phyloP scores from a whole-genome alignment of 2,113 vertebrate species.

The Poecilia latipinna region DNA sequence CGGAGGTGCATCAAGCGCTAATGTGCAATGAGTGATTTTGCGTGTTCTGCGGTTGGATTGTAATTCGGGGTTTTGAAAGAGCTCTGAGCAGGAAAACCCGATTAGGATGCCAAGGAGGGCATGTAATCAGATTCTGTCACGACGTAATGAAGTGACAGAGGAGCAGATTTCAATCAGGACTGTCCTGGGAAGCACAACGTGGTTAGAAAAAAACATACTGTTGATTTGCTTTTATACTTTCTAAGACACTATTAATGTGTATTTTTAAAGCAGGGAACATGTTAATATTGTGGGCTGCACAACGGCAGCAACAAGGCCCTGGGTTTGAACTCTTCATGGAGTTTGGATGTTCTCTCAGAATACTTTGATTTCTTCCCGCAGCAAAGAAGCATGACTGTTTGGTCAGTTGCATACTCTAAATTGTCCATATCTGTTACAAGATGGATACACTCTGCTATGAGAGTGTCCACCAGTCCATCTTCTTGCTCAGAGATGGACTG shows the following conservation, averaged over 20 bases:
- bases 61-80: conserved; percentile 38
- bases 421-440: too few species aligned
- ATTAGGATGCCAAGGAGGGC: conserved; percentile 46
- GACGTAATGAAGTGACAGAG: conserved; percentile 57
- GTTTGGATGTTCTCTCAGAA: too few species aligned
- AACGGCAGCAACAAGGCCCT: too few species aligned
- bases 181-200: conserved; percentile 10
- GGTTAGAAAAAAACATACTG: background rate
- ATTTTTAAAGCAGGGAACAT: background rate
- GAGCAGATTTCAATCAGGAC: conserved; percentile 45
- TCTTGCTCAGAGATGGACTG: too few species aligned
- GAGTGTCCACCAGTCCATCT: too few species aligned
- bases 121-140: conserved; percentile 59
- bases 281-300: too few species aligned
- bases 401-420: too few species aligned
- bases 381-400: too few species aligned
- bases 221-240: background rate
- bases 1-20: conserved; percentile 37
- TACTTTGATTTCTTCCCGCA: too few species aligned
- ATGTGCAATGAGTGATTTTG: conserved; percentile 46
- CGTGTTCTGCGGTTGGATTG: conserved; percentile 44
- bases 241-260: background rate
- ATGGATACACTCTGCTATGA: too few species aligned
- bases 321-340: too few species aligned
- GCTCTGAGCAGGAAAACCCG: conserved; percentile 43